Percentiles rank a stretch among this genome's conserved stretches.
phyloP scores from a whole-genome alignment of 1,140 invertebrate species.

The Hylaeus volcanicus region DNA sequence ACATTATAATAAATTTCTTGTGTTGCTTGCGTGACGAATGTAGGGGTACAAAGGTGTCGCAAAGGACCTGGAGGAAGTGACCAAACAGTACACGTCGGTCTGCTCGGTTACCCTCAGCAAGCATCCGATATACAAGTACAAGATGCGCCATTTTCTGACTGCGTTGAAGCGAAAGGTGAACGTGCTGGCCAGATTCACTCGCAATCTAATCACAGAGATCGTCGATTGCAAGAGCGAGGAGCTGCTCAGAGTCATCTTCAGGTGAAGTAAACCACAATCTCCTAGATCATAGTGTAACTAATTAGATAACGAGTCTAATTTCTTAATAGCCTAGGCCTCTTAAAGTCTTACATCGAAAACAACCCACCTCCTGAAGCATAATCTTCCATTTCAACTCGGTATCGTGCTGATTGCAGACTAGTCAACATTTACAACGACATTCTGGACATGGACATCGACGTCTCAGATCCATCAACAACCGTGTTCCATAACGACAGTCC shows the following conservation, averaged over 20 bases:
- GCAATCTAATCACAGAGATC: conserved; percentile 64
- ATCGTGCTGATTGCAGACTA: conserved; percentile 52
- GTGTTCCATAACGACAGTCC: conserved; percentile 82
- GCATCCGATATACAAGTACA: conserved; percentile 66
- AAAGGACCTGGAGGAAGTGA: conserved; percentile 49
- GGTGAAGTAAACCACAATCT: conserved; percentile 48
- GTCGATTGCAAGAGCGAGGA: conserved; percentile 60
- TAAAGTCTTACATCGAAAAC: no score
- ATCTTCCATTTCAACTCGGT: neutral
- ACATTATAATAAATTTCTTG: neutral
- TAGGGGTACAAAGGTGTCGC: conserved; percentile 49
- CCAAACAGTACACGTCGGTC: conserved; percentile 53
- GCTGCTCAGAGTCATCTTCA: conserved; percentile 64
- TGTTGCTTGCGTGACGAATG: neutral
- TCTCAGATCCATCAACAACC: conserved; percentile 62
- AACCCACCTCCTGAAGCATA: neutral
- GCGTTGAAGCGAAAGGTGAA: conserved; percentile 64
- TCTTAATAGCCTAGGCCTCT: no score
- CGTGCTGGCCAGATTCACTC: conserved; percentile 61
- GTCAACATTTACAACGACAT: conserved; percentile 70
- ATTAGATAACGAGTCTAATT: no score
- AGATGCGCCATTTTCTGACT: conserved; percentile 58
- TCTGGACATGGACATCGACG: conserved; percentile 61
- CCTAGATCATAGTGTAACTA: no score
- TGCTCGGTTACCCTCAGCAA: conserved; percentile 2